Conservation (phyloP, 2,797 vertebrate genomes). For the Xyrichtys novacula region DNA sequence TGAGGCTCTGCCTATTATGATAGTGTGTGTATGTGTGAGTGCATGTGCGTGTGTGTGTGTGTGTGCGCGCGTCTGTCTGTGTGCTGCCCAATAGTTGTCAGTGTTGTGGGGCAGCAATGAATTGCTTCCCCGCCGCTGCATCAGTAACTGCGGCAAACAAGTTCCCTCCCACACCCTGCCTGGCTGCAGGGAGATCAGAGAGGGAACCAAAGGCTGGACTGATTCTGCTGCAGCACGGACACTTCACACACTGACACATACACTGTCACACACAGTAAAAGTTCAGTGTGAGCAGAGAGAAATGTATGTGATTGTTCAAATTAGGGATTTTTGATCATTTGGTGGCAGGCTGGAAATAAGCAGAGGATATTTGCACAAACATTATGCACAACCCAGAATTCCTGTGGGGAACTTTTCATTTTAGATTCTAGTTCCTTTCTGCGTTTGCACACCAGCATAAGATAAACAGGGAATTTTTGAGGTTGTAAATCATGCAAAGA, state of each 20-base stretch:
- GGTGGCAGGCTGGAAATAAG: too few species aligned
- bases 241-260: conserved; percentile 45
- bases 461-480: too few species aligned
- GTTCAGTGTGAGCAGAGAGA: not conserved
- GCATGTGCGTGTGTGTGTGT: conserved; percentile 41
- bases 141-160: conserved; percentile 81
- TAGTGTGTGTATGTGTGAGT: conserved; percentile 38
- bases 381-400: too few species aligned
- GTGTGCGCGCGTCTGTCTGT: not conserved
- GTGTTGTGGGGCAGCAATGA: conserved; percentile 81
- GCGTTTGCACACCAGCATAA: too few species aligned
- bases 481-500: too few species aligned
- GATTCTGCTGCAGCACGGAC: conserved; percentile 58
- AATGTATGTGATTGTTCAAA: not conserved
- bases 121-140: conserved; percentile 84
- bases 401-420: too few species aligned
- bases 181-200: conserved; percentile 63
- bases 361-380: too few species aligned
- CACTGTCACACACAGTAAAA: conserved; percentile 9
- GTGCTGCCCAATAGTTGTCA: conserved; percentile 40
- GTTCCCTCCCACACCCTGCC: conserved; percentile 69
- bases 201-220: conserved; percentile 66
- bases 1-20: conserved; percentile 63
- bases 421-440: too few species aligned
- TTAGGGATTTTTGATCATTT: too few species aligned